phyloP scores from a whole-genome alignment of 2,888 invertebrate species.

The Cheiracanthium punctorium region DNA sequence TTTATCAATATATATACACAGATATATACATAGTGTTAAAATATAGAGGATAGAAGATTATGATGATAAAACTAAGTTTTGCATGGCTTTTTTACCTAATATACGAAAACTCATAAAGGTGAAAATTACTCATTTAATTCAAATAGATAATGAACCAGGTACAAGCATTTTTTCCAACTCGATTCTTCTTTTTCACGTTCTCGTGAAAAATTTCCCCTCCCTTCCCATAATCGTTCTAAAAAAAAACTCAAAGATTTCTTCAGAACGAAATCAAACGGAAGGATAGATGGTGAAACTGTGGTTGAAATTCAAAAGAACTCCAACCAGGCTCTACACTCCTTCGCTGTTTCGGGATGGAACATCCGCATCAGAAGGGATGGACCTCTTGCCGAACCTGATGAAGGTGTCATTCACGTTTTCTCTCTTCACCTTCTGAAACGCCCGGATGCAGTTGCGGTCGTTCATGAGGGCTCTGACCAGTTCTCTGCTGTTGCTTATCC shows the following conservation, averaged over 20 bases:
- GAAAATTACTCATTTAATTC: neutral
- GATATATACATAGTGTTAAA: too few relatives aligned
- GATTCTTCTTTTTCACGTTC: neutral
- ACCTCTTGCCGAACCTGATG: conserved; percentile 65
- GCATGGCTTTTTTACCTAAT: too few relatives aligned
- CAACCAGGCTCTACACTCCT: neutral
- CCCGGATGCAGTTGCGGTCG: conserved; percentile 49
- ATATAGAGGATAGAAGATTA: too few relatives aligned
- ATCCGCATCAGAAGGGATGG: conserved; percentile 40
- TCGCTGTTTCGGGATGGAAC: neutral
- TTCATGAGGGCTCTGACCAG: conserved; percentile 44
- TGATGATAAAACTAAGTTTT: too few relatives aligned
- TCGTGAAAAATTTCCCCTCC: neutral
- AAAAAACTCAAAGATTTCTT: neutral
- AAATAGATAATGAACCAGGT: conserved; percentile 21
- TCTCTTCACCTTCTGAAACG: conserved; percentile 51
- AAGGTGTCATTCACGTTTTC: conserved; percentile 67
- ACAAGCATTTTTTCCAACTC: neutral
- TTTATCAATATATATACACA: too few relatives aligned
- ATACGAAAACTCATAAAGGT: too few relatives aligned
- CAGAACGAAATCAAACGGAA: conserved; percentile 7
- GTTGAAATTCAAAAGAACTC: too few relatives aligned
- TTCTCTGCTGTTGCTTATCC: conserved; percentile 26
- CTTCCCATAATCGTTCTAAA: conserved; percentile 14
- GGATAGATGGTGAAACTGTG: neutral